phyloP scores from a whole-genome alignment of 1,140 invertebrate species.

The Zaprionus ornatus region DNA sequence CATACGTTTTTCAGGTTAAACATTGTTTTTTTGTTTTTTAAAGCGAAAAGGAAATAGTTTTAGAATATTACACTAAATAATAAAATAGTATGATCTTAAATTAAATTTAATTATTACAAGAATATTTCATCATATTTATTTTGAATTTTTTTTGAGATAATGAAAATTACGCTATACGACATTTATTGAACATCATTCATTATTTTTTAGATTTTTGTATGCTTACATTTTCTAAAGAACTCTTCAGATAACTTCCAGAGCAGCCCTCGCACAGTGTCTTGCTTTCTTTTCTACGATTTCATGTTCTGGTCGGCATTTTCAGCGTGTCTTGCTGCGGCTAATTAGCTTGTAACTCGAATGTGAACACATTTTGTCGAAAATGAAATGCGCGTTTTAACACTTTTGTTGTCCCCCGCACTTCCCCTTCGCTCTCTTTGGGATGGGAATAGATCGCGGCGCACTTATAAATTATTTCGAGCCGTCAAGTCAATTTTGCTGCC shows the following conservation, averaged over 20 bases:
- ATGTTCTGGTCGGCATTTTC: conserved; percentile 43
- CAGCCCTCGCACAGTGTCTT: conserved; percentile 30
- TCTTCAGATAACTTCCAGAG: not conserved
- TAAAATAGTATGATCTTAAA: too few relatives aligned
- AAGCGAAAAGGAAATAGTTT: too few relatives aligned
- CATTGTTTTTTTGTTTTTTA: too few relatives aligned
- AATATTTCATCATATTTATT: too few relatives aligned
- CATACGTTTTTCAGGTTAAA: too few relatives aligned
- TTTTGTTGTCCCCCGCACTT: conserved; percentile 44
- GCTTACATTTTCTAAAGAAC: too few relatives aligned
- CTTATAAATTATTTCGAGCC: conserved; percentile 58
- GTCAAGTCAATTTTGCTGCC: conserved; percentile 47
- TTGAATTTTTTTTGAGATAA: too few relatives aligned
- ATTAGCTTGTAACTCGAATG: conserved; percentile 75
- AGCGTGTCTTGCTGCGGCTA: conserved; percentile 58
- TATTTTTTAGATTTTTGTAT: too few relatives aligned
- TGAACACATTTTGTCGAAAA: conserved; percentile 69
- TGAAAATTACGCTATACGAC: too few relatives aligned
- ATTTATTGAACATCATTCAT: too few relatives aligned
- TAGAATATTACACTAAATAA: too few relatives aligned
- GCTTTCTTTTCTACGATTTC: conserved; percentile 55
- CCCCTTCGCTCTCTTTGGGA: not conserved
- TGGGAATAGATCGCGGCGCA: conserved; percentile 41
- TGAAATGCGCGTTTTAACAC: conserved; percentile 69
- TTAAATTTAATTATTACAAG: too few relatives aligned